Evolutionary conservation across 1,140 invertebrate genomes (phyloP), one percentile per base, ranked within the genome.

Genomic region (Drosophila teissieri): DNA sequence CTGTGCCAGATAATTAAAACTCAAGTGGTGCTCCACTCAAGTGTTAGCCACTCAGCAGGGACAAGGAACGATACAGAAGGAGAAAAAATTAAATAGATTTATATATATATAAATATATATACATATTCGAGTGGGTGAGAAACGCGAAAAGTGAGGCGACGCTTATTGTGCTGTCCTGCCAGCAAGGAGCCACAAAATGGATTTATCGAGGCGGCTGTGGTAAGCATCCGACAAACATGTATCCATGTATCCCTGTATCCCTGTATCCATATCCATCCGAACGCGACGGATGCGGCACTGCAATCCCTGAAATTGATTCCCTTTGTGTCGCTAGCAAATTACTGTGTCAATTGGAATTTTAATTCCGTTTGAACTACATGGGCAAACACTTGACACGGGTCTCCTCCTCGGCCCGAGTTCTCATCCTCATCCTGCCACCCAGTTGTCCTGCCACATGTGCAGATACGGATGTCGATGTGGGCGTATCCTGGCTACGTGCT

Each of bases 141-240:
- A 27, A 10, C 54, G 37, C 24, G 48, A 55, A 54, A 14, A 36
- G 64, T 44, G 70, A 61, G 79, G 60, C 64, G 67, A 73, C 78
- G 65, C 70, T 80, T 85, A 86, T 73, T 67, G 60, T 44, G 49
- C 58, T 37, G 68, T 63, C 64, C 45, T 62, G 42, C 19, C 39
- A 54, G 34, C 54, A 78, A 75, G 56, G 73, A 89, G 73, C 77
- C 60, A 54, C 86, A 84, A 89, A 89, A 91, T 91, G 90, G 90
- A 91, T 91, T 91, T 91, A 91, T 91, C 90, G 68, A 85, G 90
- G 90, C 90, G 90, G 80, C 90, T 91, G 80, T 85, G 90, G 90
- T 91, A 91, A 91, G 90, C 80, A 91, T 89, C 75, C 62, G 72
- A 90, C 84, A 89, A 84, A 89, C 78, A 89, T 89, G 64, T 34